Percentiles rank a stretch among this genome's conserved stretches.
phyloP scores from a whole-genome alignment of 2,797 vertebrate species.

The Danio tinwini region DNA sequence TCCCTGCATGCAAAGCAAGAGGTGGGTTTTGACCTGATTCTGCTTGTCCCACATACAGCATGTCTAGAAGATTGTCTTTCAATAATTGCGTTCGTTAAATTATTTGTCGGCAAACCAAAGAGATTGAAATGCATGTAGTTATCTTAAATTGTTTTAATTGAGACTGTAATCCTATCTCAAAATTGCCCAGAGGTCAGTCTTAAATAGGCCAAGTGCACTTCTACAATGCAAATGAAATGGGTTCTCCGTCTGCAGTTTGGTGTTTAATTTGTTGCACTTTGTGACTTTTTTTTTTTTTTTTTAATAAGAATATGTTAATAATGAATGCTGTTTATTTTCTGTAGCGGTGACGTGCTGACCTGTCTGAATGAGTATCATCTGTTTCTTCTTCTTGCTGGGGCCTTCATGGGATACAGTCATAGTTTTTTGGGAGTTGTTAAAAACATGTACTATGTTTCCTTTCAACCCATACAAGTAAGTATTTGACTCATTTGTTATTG shows the following conservation, averaged over 20 bases:
- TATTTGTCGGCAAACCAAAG: neutral
- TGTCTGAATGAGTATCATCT: slow-evolving; percentile 94
- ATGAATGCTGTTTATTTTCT: slow-evolving; percentile 33
- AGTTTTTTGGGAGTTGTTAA: slow-evolving; percentile 89
- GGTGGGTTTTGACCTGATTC: slow-evolving; percentile 73
- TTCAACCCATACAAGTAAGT: slow-evolving; percentile 90
- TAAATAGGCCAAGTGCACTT: slow-evolving; percentile 20
- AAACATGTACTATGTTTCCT: slow-evolving; percentile 93
- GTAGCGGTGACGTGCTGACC: slow-evolving; percentile 57
- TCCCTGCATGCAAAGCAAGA: slow-evolving; percentile 76
- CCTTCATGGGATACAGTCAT: slow-evolving; percentile 90
- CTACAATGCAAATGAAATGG: neutral
- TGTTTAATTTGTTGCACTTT: neutral
- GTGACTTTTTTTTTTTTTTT: too few species aligned
- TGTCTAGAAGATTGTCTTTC: slow-evolving; percentile 2
- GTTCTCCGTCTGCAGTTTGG: neutral
- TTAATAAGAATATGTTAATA: neutral
- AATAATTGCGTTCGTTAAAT: slow-evolving; percentile 18
- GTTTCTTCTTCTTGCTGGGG: slow-evolving; percentile 88
- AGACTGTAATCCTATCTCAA: slow-evolving; percentile 31
- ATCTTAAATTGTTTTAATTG: slow-evolving; percentile 32
- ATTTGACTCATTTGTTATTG: neutral
- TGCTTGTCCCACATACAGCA: slow-evolving; percentile 1
- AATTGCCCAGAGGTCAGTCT: neutral
- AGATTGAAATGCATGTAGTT: slow-evolving; percentile 4